Percentiles rank a stretch among this genome's conserved stretches.
phyloP scores from a whole-genome alignment of 2,888 invertebrate species.

The Troides aeacus region DNA sequence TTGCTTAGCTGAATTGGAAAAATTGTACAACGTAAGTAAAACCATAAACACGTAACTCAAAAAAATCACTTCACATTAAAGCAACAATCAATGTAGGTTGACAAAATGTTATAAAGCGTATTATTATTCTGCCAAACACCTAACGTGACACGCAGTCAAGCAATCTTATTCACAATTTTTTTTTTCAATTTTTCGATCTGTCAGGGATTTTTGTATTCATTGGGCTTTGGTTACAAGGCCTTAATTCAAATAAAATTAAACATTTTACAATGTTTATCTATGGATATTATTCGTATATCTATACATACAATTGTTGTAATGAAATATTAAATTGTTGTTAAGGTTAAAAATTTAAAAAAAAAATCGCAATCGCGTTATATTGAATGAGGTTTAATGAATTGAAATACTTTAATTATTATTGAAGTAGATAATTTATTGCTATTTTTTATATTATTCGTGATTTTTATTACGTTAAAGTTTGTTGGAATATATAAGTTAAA shows the following conservation, averaged over 20 bases:
- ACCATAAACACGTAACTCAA: constrained; percentile 45
- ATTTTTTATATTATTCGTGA: no score
- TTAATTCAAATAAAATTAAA: constrained; percentile 9
- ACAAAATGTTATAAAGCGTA: constrained; percentile 67
- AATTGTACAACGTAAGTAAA: constrained; percentile 43
- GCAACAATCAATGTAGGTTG: constrained; percentile 42
- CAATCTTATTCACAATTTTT: constrained; percentile 58
- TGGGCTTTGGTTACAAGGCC: constrained; percentile 26
- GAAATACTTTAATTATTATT: no score
- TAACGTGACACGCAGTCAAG: constrained; percentile 81
- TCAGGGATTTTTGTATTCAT: constrained; percentile 40
- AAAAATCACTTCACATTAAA: constrained; percentile 46
- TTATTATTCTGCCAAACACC: constrained; percentile 65
- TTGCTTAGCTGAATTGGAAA: constrained; percentile 39
- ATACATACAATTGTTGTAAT: neutral
- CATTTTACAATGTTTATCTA: neutral
- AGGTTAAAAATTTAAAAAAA: neutral
- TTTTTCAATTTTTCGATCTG: constrained; percentile 42
- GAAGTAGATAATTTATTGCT: no score
- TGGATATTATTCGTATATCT: neutral
- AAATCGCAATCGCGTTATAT: neutral
- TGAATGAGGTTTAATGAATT: neutral
- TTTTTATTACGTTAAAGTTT: no score
- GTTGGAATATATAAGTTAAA: no score
- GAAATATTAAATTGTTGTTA: neutral